phyloP scores from a whole-genome alignment of 1,140 invertebrate genomes.

The Calliphora vicina region DNA sequence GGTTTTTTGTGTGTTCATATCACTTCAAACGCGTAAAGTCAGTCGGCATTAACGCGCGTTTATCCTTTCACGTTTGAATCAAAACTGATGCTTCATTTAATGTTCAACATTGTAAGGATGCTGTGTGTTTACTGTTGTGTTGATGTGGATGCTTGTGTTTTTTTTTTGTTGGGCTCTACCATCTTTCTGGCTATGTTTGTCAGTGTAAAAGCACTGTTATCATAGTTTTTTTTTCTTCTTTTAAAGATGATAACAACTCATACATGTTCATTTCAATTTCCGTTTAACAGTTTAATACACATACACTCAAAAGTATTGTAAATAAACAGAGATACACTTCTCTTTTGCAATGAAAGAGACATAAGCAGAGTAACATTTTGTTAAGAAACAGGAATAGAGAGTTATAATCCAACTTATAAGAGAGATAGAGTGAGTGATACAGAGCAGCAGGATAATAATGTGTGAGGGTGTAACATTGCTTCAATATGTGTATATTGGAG shows the following conservation, averaged over 20 bases:
- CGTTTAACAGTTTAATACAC: not conserved
- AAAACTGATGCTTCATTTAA: constrained; percentile 29
- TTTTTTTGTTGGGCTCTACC: no score
- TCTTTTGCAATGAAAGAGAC: not conserved
- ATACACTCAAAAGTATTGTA: not conserved
- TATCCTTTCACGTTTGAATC: constrained; percentile 27
- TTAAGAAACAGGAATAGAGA: not conserved
- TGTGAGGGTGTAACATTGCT: not conserved
- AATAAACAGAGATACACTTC: not conserved
- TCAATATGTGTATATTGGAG: not conserved
- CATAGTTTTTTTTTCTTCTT: not conserved
- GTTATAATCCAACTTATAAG: not conserved
- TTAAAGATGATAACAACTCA: constrained; percentile 6
- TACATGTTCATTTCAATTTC: constrained; percentile 3
- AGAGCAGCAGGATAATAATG: not conserved
- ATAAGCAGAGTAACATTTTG: not conserved
- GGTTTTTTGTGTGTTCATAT: not conserved
- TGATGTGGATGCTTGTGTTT: not conserved
- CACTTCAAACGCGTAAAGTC: not conserved
- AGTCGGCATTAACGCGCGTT: constrained; percentile 21
- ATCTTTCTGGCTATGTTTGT: no score
- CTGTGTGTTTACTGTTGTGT: not conserved
- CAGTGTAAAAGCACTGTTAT: constrained; percentile 2
- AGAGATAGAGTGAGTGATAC: not conserved
- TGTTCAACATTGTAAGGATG: constrained; percentile 15